Evolutionary conservation across 1,140 invertebrate genomes (phyloP).

Genomic region (Pteromalus puparum): DNA sequence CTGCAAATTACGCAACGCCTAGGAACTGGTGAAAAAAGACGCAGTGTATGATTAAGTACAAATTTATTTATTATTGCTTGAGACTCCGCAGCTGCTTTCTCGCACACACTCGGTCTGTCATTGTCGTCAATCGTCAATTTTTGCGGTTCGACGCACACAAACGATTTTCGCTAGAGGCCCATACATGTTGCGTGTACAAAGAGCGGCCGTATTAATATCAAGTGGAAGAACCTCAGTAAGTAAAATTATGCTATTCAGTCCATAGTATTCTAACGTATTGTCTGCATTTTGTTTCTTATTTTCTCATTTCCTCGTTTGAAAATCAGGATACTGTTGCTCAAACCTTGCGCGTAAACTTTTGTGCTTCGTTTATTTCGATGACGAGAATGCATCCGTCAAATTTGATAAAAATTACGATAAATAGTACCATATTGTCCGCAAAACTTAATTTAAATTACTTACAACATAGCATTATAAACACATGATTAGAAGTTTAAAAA

Average conservation of each 20-base stretch:
- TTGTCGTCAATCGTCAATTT: background rate
- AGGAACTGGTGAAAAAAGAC: too few species aligned
- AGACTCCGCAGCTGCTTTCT: constrained; percentile 49
- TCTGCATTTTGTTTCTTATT: constrained; percentile 9
- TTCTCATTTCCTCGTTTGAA: constrained; percentile 12
- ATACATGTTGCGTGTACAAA: background rate
- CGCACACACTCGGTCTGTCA: constrained; percentile 16
- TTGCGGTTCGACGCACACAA: background rate
- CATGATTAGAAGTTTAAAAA: background rate
- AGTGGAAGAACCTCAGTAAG: constrained; percentile 42
- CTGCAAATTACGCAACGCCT: too few species aligned
- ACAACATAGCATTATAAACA: constrained; percentile 12
- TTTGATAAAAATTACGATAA: background rate
- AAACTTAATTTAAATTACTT: constrained; percentile 17
- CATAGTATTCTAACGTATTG: constrained; percentile 35
- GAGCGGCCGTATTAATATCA: background rate
- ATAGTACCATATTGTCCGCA: background rate
- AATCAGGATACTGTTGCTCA: constrained; percentile 19
- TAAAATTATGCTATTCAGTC: constrained; percentile 52
- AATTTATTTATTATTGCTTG: constrained; percentile 60
- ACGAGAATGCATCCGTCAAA: background rate
- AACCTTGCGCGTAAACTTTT: background rate
- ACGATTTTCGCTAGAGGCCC: background rate
- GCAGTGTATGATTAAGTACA: constrained; percentile 56
- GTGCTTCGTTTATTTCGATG: background rate